Evolutionary conservation across 2,113 vertebrate genomes (phyloP), one percentile per base, ranked within the genome.

Genomic region (Diphyllodes magnificus): DNA sequence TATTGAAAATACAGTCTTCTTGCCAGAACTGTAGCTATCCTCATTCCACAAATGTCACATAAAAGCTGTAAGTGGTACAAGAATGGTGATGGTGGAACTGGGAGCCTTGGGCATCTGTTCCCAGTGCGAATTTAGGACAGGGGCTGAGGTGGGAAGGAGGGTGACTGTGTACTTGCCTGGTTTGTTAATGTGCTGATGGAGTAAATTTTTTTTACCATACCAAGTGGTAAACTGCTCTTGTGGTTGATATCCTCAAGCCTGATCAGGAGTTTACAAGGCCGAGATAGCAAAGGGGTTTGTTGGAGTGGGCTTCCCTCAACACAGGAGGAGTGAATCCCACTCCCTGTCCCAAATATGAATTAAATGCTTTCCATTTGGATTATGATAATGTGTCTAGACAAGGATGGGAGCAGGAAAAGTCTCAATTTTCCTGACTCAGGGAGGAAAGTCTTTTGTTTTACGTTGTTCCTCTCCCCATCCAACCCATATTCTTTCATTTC

Each of bases 361-460:
- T 54, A 47, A 78, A 45, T 8, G 5, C 64, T 69, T 92, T 78
- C 47, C n/a, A 71, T 73, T 71, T 92, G 65, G 61, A 84, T 66
- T 33, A 68, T 1, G 51, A 66, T 73, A 54, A 82, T 87, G 13
- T 63, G 27, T 77, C 50, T 61, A 57, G 39, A 59, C 39, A 75
- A 39, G 51, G 31, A 71, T 44, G 13, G 37, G 51, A 84, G 69
- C 47, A 68, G 64, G 60, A 94, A 89, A 35, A 75, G 21, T 79
- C 30, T 24, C 7, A 10, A 13, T 91, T 92, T 92, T 91, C 73
- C 51, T 47, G n/a, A 56, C 27, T 91, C 35, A 22, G 21, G 42
- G 61, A 94, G 27, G 28, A 76, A 79, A 93, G 14, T 24, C 13
- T 78, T 85, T 76, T 70, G 33, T 53, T 95, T 70, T 54, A 24